Conservation (phyloP, 1,140 invertebrate genomes). For the Leptinotarsa defecta region DNA sequence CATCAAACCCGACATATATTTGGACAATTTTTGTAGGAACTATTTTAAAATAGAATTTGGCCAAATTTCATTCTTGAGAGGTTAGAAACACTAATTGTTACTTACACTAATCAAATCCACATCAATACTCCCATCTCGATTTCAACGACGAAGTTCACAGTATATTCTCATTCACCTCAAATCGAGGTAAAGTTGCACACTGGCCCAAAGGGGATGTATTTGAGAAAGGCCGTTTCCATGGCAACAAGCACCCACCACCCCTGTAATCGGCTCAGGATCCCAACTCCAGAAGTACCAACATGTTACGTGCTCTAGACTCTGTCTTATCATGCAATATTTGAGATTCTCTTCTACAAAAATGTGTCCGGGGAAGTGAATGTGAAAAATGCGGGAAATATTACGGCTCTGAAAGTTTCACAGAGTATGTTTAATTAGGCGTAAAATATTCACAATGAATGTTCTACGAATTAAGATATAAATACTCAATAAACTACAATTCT, state of each 20-base stretch:
- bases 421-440: no score
- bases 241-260: constrained; percentile 43
- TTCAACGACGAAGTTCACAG: background rate
- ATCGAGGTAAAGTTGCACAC: background rate
- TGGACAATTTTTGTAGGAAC: no score
- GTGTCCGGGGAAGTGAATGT: constrained; percentile 9
- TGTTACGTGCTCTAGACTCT: constrained; percentile 32
- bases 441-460: no score
- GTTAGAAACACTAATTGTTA: no score
- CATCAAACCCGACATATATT: no score
- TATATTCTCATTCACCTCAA: background rate
- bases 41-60: no score
- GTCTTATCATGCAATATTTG: constrained; percentile 31
- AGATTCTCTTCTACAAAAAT: constrained; percentile 22
- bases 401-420: no score
- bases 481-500: no score
- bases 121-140: background rate
- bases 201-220: background rate
- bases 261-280: constrained; percentile 43
- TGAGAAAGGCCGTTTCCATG: constrained; percentile 33
- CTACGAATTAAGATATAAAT: no score
- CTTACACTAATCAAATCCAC: no score
- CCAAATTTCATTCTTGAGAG: no score
- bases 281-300: constrained; percentile 21
- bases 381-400: background rate